These are phyloP conservation scores for Lophotriccus pileatus DNA, from an alignment of 2,797 vertebrate genomes.

Conservation along the genomic window DNA sequence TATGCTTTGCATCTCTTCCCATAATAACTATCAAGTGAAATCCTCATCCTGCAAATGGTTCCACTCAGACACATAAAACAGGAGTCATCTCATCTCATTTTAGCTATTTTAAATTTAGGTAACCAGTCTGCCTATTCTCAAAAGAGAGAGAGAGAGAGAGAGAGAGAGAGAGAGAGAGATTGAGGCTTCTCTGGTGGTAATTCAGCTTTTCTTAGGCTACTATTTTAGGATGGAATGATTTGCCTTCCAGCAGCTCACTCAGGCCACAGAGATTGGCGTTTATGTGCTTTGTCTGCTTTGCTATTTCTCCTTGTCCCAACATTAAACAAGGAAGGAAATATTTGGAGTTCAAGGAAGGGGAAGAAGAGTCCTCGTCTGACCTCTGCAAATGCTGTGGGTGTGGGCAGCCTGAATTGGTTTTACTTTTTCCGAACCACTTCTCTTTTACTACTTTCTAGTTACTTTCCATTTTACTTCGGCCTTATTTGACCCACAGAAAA, in stretches of 20 bases:
- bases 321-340: conserved; percentile 50
- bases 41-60: neutral
- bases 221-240: conserved; percentile 46
- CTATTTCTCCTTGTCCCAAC: conserved; percentile 3
- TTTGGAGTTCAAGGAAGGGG: conserved; percentile 55
- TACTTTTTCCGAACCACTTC: conserved; percentile 17
- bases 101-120: conserved; percentile 24
- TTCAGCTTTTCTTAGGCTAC: conserved; percentile 19
- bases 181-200: conserved; percentile 11
- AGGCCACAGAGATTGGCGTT: conserved; percentile 22
- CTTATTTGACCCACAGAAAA: conserved; percentile 48
- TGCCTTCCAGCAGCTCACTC: conserved; percentile 12
- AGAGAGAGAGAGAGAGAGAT: neutral
- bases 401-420: conserved; percentile 36
- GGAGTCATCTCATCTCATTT: neutral
- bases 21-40: neutral
- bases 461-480: conserved; percentile 49
- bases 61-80: neutral
- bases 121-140: neutral
- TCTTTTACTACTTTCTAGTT: conserved; percentile 66
- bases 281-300: conserved; percentile 45
- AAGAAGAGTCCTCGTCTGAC: conserved; percentile 56
- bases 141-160: neutral
- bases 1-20: neutral
- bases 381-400: conserved; percentile 45